Base-by-base conservation (phyloP, 2,797 vertebrate genomes). In the Oceanodroma leucorhoa region DNA sequence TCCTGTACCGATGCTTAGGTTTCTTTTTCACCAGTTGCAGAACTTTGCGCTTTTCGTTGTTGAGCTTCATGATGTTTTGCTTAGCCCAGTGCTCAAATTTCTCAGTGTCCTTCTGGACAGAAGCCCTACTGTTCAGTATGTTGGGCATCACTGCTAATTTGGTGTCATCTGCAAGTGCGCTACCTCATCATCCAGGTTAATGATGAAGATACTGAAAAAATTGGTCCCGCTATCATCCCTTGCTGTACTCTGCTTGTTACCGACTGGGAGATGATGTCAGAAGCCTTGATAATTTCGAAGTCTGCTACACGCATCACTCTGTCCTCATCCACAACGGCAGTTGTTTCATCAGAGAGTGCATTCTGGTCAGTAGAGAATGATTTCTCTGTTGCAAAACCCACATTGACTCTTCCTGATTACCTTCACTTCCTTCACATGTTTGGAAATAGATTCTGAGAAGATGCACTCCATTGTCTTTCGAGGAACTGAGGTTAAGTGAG, bases 141-240 rank as follows among this genome's bases (percentile, higher is more conserved):
- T 82, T 6, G 2, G 14, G 7, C 50, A 11, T 54, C 2, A 0
- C 30, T 53, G 34, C 65, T 66, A 5, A 10, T 71, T 45, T 48
- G 53, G 9, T 55, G 30, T 82, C 36, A 40, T 14, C 43, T 85
- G 17, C 30, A 71, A 79, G 45, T 60, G 65, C 5, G 50, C 36
- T 88, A 24, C 45, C 7, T 88, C 16, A 27, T 76, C 3, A 6
- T 83, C 23, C 32, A 48, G 24, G 11, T 48, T 73, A 57, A 32
- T 2, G 4, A 23, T 45, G 53, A 78, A 71, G n/a, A n/a, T 46
- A 46, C 10, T 38, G 50, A 64, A 76, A 54, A 79, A 48, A 32
- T 5, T 30, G 5, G 6, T 71, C 30, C 34, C 0, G 1, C 24
- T 26, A 0, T 46, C 18, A 7, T 62, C 12, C 13, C 23, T 57